Percentiles rank a stretch among this genome's conserved stretches.
phyloP scores from a whole-genome alignment of 2,888 invertebrate genomes.

The Meliscaeva auricollis region DNA sequence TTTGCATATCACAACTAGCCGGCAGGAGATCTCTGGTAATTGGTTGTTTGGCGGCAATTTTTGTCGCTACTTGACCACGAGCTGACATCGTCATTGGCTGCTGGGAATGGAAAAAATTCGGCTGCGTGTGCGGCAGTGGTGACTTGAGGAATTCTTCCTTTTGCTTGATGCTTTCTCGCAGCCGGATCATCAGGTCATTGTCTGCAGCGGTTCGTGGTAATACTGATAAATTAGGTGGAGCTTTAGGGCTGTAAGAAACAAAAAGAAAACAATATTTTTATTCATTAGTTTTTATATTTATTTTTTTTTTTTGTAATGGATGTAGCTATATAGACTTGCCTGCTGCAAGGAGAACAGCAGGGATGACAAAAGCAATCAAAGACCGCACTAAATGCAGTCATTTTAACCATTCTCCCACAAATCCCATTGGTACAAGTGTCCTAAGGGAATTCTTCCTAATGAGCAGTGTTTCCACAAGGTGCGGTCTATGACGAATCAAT shows the following conservation, averaged over 20 bases:
- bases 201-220: slow-evolving; percentile 80
- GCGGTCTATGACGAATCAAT: slow-evolving; percentile 59
- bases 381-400: slow-evolving; percentile 79
- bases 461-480: slow-evolving; percentile 27
- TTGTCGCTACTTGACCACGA: slow-evolving; percentile 76
- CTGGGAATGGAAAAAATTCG: slow-evolving; percentile 71
- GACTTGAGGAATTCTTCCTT: slow-evolving; percentile 94
- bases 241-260: slow-evolving; percentile 80
- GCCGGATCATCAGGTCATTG: slow-evolving; percentile 87
- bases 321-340: slow-evolving; percentile 72
- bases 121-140: slow-evolving; percentile 83
- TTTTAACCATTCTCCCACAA: slow-evolving; percentile 60
- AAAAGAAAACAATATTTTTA: slow-evolving; percentile 30
- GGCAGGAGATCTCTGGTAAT: slow-evolving; percentile 78
- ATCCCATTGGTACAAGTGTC: slow-evolving; percentile 24
- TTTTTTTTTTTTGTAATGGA: background rate
- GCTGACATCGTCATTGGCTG: slow-evolving; percentile 70
- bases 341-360: slow-evolving; percentile 79
- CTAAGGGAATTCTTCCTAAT: background rate
- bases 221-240: slow-evolving; percentile 83
- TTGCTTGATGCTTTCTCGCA: slow-evolving; percentile 93
- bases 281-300: background rate
- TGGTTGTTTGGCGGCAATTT: slow-evolving; percentile 76
- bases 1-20: slow-evolving; percentile 81
- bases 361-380: slow-evolving; percentile 79